Percentiles rank a stretch among this genome's conserved stretches.
phyloP scores from a whole-genome alignment of 2,113 vertebrate genomes.

The Craseonycteris thonglongyai region DNA sequence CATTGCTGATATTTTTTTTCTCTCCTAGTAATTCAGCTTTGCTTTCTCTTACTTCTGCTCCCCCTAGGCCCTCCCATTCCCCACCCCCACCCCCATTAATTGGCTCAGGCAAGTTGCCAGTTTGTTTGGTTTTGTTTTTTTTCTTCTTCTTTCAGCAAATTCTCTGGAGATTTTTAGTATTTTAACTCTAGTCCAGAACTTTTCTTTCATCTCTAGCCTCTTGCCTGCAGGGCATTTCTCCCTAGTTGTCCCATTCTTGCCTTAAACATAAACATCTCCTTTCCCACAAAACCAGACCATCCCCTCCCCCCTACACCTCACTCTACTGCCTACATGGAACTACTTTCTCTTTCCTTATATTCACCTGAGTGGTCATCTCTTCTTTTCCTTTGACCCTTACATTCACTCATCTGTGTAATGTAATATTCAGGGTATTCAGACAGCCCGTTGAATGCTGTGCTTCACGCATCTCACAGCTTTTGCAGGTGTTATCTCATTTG shows the following conservation, averaged over 20 bases:
- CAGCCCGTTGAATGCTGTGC: not conserved
- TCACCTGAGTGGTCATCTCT: not conserved
- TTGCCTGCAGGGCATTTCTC: not conserved
- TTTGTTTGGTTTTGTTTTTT: no score
- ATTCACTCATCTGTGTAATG: not conserved
- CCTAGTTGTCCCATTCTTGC: not conserved
- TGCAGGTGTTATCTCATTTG: constrained; percentile 32
- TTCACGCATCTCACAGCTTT: not conserved
- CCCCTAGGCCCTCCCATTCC: no score
- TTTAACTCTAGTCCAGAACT: not conserved
- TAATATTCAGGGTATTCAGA: not conserved
- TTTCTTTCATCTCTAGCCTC: not conserved
- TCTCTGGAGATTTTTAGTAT: not conserved
- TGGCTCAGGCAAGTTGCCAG: not conserved
- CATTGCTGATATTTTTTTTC: not conserved
- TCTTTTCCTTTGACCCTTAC: not conserved
- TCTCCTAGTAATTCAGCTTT: not conserved
- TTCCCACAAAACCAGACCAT: not conserved
- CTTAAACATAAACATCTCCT: not conserved
- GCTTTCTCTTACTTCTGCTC: not conserved
- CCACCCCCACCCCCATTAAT: not conserved
- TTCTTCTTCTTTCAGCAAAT: not conserved
- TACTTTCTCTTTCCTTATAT: not conserved
- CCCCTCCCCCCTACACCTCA: not conserved
- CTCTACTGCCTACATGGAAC: not conserved